Evolutionary conservation across 2,888 invertebrate species (phyloP).

Genomic region (Leptogaster cylindrica): DNA sequence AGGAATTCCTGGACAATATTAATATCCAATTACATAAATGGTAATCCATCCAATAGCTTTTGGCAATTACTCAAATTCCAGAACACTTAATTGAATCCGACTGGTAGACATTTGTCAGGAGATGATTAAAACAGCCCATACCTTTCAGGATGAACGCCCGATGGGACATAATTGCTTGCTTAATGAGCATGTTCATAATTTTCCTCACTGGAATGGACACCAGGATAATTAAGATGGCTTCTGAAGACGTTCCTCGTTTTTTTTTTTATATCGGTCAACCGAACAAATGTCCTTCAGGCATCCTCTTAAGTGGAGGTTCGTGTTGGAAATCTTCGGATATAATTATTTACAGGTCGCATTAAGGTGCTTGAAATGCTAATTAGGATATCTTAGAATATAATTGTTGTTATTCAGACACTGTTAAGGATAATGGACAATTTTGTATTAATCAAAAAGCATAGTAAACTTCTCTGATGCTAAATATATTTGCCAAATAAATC

Average conservation of each 20-base stretch:
- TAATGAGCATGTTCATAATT: not conserved
- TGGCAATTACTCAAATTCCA: conserved; percentile 20
- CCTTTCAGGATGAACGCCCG: not conserved
- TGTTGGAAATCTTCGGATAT: not conserved
- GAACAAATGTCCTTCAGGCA: not conserved
- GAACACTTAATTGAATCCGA: not conserved
- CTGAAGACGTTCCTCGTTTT: not conserved
- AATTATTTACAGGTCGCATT: conserved; percentile 14
- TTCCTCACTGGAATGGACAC: not conserved
- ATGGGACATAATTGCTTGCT: not conserved
- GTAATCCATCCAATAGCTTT: too few relatives aligned
- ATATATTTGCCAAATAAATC: too few relatives aligned
- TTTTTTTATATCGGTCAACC: too few relatives aligned
- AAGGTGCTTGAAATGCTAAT: not conserved
- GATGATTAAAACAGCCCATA: not conserved
- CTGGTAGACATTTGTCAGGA: not conserved
- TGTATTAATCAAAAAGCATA: too few relatives aligned
- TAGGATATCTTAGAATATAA: conserved; percentile 5
- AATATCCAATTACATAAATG: too few relatives aligned
- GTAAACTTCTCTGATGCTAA: too few relatives aligned
- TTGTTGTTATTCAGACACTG: too few relatives aligned
- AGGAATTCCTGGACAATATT: too few relatives aligned
- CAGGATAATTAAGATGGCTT: conserved; percentile 6
- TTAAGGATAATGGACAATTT: too few relatives aligned
- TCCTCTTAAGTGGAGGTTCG: too few relatives aligned